Conservation (phyloP, 2,113 vertebrate species). For the Vidua chalybeata region DNA sequence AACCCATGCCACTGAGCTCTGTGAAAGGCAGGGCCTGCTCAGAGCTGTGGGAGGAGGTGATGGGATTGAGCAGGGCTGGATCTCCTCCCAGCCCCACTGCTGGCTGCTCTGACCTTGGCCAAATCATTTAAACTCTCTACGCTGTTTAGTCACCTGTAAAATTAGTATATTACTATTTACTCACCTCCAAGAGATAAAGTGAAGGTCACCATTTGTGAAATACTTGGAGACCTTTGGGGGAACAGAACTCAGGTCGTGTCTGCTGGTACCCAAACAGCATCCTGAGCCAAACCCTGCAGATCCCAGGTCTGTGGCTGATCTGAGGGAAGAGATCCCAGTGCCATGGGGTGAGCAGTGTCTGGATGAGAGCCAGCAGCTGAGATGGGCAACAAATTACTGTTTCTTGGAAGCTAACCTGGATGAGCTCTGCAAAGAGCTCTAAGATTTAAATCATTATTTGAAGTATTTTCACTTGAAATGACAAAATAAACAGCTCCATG, state of each 20-base stretch:
- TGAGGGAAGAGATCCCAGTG: neutral
- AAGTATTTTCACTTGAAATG: neutral
- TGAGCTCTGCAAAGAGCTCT: neutral
- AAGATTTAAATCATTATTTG: neutral
- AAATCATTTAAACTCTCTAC: neutral
- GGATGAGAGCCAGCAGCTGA: neutral
- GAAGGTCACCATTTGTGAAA: neutral
- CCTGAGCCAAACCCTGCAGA: neutral
- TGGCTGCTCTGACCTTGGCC: conserved; percentile 23
- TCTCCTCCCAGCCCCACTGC: neutral
- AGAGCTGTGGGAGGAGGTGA: neutral
- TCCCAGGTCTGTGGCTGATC: fast-evolving
- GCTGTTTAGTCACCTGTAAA: conserved; percentile 56
- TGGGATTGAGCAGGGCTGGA: neutral
- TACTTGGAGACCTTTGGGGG: neutral
- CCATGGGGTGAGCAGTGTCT: neutral
- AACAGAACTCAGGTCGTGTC: neutral
- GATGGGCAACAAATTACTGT: neutral
- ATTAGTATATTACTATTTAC: conserved; percentile 38
- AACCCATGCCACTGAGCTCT: neutral
- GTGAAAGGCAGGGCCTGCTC: neutral
- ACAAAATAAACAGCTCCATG: neutral
- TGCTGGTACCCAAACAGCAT: neutral
- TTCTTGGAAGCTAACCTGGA: neutral
- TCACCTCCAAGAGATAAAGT: neutral